A percentile compares a stretch with the other conserved stretches of the same genome.
phyloP scores from a whole-genome alignment of 53 echinoderm and acorn worm species.

The Mesocentrotus franciscanus region DNA sequence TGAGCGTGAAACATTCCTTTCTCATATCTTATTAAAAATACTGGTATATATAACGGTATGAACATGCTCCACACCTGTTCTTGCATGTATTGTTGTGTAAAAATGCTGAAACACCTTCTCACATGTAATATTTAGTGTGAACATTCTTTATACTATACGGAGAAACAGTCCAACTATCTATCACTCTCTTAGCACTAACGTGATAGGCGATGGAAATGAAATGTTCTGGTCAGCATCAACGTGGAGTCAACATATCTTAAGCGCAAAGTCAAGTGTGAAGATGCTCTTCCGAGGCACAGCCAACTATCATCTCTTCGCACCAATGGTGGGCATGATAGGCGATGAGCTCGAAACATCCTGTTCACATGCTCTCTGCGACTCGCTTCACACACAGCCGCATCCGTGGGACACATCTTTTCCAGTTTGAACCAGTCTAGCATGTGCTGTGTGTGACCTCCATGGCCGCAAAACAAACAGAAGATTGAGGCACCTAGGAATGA shows the following conservation, averaged over 20 bases:
- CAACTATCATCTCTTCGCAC: slow-evolving; percentile 28
- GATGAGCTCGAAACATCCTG: slow-evolving; percentile 62
- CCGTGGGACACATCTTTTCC: slow-evolving; percentile 84
- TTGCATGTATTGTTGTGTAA: no score
- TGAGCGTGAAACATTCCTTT: slow-evolving; percentile 41
- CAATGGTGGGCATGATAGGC: slow-evolving; percentile 3
- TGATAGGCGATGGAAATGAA: no score
- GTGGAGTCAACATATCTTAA: no score
- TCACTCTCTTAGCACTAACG: no score
- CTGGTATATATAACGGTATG: no score
- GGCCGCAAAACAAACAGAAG: slow-evolving; percentile 90
- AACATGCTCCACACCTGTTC: no score
- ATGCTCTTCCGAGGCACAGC: neutral
- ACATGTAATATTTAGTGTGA: no score
- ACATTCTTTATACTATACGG: no score
- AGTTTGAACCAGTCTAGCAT: slow-evolving; percentile 91
- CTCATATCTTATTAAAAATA: slow-evolving; percentile 27
- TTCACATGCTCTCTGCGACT: slow-evolving; percentile 67
- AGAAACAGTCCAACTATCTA: no score
- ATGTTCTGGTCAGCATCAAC: slow-evolving; percentile 28
- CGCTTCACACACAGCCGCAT: slow-evolving; percentile 82
- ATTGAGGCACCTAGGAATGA: slow-evolving; percentile 78
- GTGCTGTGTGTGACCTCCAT: slow-evolving; percentile 91
- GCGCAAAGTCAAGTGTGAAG: neutral
- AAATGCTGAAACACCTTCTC: no score